Percentiles rank a stretch among this genome's conserved stretches.
Evolutionary conservation across 2,797 vertebrate species (phyloP).

Genomic region (Sebastes variabilis): DNA sequence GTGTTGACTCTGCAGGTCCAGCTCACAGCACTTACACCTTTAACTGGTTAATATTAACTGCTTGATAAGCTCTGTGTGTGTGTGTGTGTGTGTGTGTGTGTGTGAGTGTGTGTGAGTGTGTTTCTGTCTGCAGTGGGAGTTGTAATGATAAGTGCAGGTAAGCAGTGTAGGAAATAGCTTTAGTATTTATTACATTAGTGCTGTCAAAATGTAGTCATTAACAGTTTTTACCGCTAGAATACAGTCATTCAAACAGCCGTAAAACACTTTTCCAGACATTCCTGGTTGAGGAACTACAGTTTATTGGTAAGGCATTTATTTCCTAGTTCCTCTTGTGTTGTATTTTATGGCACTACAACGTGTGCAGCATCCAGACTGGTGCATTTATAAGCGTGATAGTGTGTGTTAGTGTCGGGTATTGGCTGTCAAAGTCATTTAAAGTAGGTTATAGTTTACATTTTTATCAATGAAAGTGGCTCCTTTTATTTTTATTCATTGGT

Average conservation of each 20-base stretch:
- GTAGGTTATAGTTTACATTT: background rate
- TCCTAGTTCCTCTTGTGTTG: background rate
- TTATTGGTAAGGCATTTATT: constrained; percentile 16
- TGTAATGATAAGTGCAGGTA: background rate
- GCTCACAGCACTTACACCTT: background rate
- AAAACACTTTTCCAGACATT: background rate
- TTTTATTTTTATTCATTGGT: background rate
- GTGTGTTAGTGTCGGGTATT: background rate
- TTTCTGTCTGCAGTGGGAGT: background rate
- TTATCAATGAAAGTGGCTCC: background rate
- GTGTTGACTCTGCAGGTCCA: constrained; percentile 36
- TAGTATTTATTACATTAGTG: background rate
- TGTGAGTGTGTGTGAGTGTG: background rate
- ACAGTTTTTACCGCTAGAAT: background rate
- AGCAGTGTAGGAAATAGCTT: background rate
- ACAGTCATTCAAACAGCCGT: background rate
- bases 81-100: background rate
- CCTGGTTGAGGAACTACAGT: background rate
- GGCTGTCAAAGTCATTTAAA: background rate
- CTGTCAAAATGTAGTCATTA: background rate
- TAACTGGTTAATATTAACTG: constrained; percentile 61
- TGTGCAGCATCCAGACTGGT: background rate
- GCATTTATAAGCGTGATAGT: background rate
- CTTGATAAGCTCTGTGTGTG: constrained; percentile 22
- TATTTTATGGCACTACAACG: background rate